Percentiles rank a stretch among this genome's conserved stretches.
Evolutionary conservation across 2,888 invertebrate species (phyloP).

Genomic region (Caenorhabditis becei): DNA sequence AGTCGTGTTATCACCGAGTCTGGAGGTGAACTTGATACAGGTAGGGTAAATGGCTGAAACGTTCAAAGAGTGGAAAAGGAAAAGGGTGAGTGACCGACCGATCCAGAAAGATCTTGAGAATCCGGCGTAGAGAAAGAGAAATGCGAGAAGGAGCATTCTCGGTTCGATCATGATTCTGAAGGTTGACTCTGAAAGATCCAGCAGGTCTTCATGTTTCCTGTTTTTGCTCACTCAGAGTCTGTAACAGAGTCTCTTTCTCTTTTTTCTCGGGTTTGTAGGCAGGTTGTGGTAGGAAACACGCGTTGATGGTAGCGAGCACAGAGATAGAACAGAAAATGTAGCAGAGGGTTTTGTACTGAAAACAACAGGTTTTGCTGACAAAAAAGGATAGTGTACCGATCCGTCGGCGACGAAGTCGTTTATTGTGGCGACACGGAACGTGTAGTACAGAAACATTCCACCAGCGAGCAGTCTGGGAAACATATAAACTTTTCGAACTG

Average conservation of each 20-base stretch:
- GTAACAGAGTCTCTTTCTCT: constrained; percentile 23
- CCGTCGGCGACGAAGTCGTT: constrained; percentile 35
- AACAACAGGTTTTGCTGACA: constrained; percentile 19
- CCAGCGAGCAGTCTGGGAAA: constrained; percentile 56
- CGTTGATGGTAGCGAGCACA: constrained; percentile 30
- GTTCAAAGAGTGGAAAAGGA: not conserved
- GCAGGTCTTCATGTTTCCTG: not conserved
- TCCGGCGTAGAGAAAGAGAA: constrained; percentile 57
- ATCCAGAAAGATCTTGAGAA: constrained; percentile 61
- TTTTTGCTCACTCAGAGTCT: constrained; percentile 39
- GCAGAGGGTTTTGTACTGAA: constrained; percentile 43
- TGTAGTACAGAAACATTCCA: constrained; percentile 53
- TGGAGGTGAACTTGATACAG: constrained; percentile 56
- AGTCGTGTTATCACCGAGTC: constrained; percentile 53
- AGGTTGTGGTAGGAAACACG: constrained; percentile 27
- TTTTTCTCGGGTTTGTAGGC: constrained; percentile 46
- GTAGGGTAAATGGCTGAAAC: constrained; percentile 57
- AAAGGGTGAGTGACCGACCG: constrained; percentile 7
- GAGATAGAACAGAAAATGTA: constrained; percentile 44
- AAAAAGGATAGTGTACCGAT: constrained; percentile 1
- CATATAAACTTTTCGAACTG: not conserved
- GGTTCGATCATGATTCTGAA: constrained; percentile 41
- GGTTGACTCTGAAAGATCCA: constrained; percentile 29
- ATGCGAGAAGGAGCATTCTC: constrained; percentile 45
- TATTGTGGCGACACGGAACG: constrained; percentile 48